Conservation (phyloP, 1,140 invertebrate species). For the Cyclina sinensis region DNA sequence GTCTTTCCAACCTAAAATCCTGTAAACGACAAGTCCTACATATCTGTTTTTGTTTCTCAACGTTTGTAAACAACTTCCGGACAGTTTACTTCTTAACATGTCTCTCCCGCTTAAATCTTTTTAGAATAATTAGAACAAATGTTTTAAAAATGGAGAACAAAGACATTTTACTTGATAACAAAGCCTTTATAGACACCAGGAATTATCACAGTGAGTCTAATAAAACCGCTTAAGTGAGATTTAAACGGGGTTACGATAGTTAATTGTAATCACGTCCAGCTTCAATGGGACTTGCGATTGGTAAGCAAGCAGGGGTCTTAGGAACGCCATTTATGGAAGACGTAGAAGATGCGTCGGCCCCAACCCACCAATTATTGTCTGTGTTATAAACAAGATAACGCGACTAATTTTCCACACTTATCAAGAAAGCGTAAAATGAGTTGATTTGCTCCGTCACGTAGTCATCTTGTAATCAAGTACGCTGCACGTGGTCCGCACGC, state of each 20-base stretch:
- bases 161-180: not conserved
- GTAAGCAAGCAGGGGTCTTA: constrained; percentile 47
- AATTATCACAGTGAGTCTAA: constrained; percentile 25
- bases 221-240: constrained; percentile 33
- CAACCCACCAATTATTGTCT: constrained; percentile 60
- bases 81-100: no score
- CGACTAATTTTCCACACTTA: constrained; percentile 68
- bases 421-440: constrained; percentile 50
- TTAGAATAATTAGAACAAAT: not conserved
- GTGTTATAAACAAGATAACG: constrained; percentile 54
- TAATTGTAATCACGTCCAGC: constrained; percentile 26
- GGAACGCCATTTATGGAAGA: constrained; percentile 49
- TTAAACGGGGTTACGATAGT: constrained; percentile 58
- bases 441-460: constrained; percentile 58
- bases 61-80: no score
- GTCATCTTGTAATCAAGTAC: constrained; percentile 64
- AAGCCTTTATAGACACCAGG: not conserved
- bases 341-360: constrained; percentile 4
- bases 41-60: no score
- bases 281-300: not conserved
- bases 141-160: not conserved
- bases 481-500: constrained; percentile 64
- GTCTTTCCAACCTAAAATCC: no score
- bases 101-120: no score
- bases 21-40: no score